Conservation (phyloP, 1,140 invertebrate genomes). For the Yoshiicerus persimilis region DNA sequence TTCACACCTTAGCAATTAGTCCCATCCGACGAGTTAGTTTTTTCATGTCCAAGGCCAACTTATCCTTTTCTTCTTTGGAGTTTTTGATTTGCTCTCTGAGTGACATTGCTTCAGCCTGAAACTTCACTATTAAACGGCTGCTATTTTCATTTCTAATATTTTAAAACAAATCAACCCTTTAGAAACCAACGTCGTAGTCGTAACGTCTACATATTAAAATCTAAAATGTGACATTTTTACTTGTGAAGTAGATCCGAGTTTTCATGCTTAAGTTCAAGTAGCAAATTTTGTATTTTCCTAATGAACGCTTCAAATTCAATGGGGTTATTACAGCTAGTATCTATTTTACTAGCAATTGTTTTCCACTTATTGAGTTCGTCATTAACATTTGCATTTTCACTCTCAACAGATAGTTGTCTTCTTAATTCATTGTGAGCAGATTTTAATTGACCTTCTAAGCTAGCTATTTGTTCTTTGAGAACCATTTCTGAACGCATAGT, state of each 20-base stretch:
- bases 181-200: no score
- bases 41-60: constrained; percentile 32
- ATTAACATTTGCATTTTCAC: constrained; percentile 23
- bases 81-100: constrained; percentile 36
- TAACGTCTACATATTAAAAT: no score
- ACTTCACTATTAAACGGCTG: neutral
- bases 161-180: neutral
- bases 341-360: constrained; percentile 32
- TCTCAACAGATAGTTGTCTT: constrained; percentile 25
- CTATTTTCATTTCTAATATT: neutral
- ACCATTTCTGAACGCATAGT: constrained; percentile 41
- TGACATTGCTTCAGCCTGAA: neutral
- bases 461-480: constrained; percentile 38
- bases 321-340: constrained; percentile 26
- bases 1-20: constrained; percentile 43
- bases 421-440: constrained; percentile 18
- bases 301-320: constrained; percentile 31
- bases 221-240: no score
- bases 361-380: constrained; percentile 37
- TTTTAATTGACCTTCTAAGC: constrained; percentile 29
- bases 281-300: constrained; percentile 37
- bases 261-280: constrained; percentile 41
- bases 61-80: constrained; percentile 23
- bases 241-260: constrained; percentile 24
- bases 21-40: constrained; percentile 22